Conservation (phyloP, 2,888 invertebrate species). For the Chymomyza procnemis region DNA sequence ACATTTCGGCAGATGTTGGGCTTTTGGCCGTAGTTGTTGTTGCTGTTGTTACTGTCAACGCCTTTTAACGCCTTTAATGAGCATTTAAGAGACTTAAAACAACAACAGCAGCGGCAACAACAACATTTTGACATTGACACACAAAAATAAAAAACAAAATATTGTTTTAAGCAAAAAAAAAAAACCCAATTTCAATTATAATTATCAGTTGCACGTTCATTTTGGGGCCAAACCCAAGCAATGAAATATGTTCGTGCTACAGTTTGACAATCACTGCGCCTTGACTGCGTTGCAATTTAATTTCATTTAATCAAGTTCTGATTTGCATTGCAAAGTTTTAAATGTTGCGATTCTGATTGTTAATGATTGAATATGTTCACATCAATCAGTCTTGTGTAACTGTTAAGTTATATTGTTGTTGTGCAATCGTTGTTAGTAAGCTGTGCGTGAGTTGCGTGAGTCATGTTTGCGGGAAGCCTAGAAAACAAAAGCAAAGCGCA, state of each 20-base stretch:
- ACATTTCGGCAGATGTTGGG: slow-evolving; percentile 11
- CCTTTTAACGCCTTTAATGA: slow-evolving; percentile 33
- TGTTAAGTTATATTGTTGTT: neutral
- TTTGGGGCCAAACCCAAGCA: neutral
- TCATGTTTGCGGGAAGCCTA: neutral
- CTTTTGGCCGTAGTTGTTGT: slow-evolving; percentile 12
- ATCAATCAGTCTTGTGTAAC: neutral
- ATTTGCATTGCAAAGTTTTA: slow-evolving; percentile 1
- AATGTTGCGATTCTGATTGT: neutral
- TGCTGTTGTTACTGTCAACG: slow-evolving; percentile 6
- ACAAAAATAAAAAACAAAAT: neutral
- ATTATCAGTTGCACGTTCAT: neutral
- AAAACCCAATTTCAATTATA: neutral
- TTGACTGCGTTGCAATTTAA: neutral
- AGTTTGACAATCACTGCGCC: neutral
- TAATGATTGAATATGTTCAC: neutral
- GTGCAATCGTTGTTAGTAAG: neutral
- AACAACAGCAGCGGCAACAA: neutral
- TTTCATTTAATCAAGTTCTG: neutral
- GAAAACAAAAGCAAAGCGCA: too few relatives aligned
- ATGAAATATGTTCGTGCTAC: neutral
- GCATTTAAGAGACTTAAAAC: slow-evolving; percentile 5
- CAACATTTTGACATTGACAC: neutral
- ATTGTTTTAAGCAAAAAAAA: neutral
- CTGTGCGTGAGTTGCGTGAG: neutral